Base-by-base conservation (phyloP, 2,888 invertebrate genomes). In the Microctonus aethiopoides region DNA sequence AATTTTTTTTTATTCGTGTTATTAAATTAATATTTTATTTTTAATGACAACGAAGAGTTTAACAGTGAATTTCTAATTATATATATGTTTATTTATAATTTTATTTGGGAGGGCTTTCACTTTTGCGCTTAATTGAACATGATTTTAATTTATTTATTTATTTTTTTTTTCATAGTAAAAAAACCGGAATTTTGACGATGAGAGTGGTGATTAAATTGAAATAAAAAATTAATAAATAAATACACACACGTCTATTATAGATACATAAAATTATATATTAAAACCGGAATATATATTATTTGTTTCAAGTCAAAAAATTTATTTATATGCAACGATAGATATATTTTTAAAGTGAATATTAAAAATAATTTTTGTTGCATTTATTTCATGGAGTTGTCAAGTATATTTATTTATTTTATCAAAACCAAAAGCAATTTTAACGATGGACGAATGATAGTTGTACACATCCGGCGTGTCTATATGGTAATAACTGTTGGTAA, bases 381-480 rank as follows among this genome's bases (percentile, higher is more conserved):
- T 16, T 46, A 46, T 46, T 46, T 46, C 16, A 46, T 46, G 9
- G 16, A 16, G 46, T 67, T 20, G 46, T 56, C 29, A 56, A 29
- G n/a, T 56, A n/a, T n/a, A n/a, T 57, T 46, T 32, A 59, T 57
- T 67, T n/a, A 46, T 67, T 60, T 39, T 39, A 41, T 57, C 46
- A 34, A 54, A 54, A 54, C 51, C 51, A 46, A 70, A 64, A 67
- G 68, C 60, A 57, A 70, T 62, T 61, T 65, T 64, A 70, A 65
- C 70, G 74, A 68, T 70, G 70, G 64, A 63, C 57, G 39, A 70
- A 69, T 60, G 68, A 71, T 69, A 51, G 61, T 64, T 67, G 52
- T 64, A 68, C 65, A 72, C 65, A 72, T 73, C 73, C 75, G 74
- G 72, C 73, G 62, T 57, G 16, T 46, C 46, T 46, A 60, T 63